phyloP scores from a whole-genome alignment of 1,140 invertebrate genomes.

The Saccostrea cuccullata region DNA sequence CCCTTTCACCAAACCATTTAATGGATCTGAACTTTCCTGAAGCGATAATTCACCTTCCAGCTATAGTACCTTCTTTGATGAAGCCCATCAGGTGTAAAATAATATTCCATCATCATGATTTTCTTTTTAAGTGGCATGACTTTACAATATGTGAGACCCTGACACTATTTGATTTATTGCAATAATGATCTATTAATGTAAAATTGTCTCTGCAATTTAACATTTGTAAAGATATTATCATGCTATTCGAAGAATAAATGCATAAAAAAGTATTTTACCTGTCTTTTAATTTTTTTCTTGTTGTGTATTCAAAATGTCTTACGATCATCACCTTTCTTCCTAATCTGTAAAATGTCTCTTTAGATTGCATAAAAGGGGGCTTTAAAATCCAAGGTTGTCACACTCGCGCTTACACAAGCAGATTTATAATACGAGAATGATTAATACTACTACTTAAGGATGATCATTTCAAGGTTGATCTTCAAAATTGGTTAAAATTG shows the following conservation, averaged over 20 bases:
- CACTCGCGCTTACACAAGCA: neutral
- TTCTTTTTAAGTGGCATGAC: neutral
- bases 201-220: neutral
- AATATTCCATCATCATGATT: constrained; percentile 19
- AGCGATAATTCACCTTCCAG: neutral
- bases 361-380: neutral
- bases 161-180: neutral
- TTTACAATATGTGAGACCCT: neutral
- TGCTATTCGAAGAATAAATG: neutral
- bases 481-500: neutral
- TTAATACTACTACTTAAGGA: neutral
- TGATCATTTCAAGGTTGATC: neutral
- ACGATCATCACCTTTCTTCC: neutral
- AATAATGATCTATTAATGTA: constrained; percentile 9
- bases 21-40: neutral
- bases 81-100: constrained; percentile 5
- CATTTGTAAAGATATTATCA: too few species aligned
- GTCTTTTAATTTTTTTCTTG: neutral
- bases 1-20: neutral
- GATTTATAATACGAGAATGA: neutral
- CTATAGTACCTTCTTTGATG: neutral
- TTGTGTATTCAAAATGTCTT: neutral
- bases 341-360: neutral
- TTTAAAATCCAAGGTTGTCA: neutral
- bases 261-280: neutral